Evolutionary conservation across 2,888 invertebrate species (phyloP), one percentile per base, ranked within the genome.

Genomic region (Heliconius charithonia): DNA sequence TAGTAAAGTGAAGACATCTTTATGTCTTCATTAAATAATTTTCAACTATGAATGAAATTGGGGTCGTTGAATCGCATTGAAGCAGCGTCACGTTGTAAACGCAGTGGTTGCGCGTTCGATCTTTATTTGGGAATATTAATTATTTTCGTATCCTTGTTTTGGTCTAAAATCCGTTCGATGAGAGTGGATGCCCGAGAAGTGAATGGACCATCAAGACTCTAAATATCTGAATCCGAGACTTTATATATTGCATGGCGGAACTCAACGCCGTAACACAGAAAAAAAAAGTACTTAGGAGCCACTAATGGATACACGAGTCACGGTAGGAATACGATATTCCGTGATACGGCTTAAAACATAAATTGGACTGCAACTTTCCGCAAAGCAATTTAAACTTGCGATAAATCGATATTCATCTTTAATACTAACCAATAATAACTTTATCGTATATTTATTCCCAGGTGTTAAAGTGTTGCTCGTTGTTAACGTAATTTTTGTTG

Each of bases 331-430:
- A 22, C 29, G 63, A 56, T 76, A 76, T 76, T 77, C 69, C 65
- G 65, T 72, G 63, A 74, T 74, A 66, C 71, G 25, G 22, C 56
- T 59, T 66, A 45, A 78, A 78, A 56, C 83, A 85, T 84, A 86
- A 85, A 87, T 86, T 87, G 85, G 80, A 79, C 75, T 80, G 78
- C 77, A 85, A 85, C 81, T 85, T 80, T 82, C 51, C 77, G 73
- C 78, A 82, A 87, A 83, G 83, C 85, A 87, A 88, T 88, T 87
- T 85, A 85, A 88, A 87, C 85, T 88, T 87, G 73, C 77, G 72
- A 79, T 83, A 82, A 82, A 85, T 84, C 83, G 84, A 82, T 81
- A 66, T 77, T 81, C 83, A 83, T 82, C 79, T 83, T 81, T 77
- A 71, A 67, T 73, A 75, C 67, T n/a, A 45, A 65, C 67, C 45